phyloP scores from a whole-genome alignment of 2,797 vertebrate species.

The Pseudochirops cupreus region DNA sequence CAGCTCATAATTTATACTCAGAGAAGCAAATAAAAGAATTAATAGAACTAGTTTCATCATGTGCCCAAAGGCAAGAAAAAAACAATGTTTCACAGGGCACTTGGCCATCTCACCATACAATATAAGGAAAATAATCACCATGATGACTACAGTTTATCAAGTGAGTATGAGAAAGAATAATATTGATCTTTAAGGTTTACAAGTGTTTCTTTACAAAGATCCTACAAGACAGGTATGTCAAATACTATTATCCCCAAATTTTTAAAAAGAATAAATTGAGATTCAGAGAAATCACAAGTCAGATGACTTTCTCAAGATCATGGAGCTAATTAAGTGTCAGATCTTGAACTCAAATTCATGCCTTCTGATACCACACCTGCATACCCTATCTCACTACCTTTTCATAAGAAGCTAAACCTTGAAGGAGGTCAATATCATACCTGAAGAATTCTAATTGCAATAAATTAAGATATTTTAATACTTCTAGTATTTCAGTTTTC shows the following conservation, averaged over 20 bases:
- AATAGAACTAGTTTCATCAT: neutral
- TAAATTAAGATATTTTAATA: slow-evolving; percentile 39
- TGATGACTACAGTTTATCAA: slow-evolving; percentile 69
- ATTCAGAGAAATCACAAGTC: neutral
- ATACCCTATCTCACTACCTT: neutral
- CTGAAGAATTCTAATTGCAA: slow-evolving; percentile 60
- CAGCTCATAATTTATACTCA: neutral
- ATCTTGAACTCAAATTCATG: neutral
- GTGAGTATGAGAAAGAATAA: slow-evolving; percentile 73
- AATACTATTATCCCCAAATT: neutral
- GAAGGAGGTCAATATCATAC: slow-evolving; percentile 76
- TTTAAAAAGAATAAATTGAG: neutral
- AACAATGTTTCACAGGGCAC: neutral
- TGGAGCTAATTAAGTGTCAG: neutral
- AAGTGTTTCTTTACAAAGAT: neutral
- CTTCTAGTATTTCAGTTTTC: neutral
- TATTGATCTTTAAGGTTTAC: neutral
- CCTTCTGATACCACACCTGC: neutral
- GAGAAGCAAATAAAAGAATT: neutral
- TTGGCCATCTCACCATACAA: neutral
- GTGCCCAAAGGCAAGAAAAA: neutral
- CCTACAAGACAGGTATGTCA: neutral
- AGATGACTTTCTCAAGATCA: neutral
- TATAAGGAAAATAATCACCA: slow-evolving; percentile 67
- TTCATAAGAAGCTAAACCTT: slow-evolving; percentile 73